Percentiles rank a stretch among this genome's conserved stretches.
Conservation (phyloP, 2,888 invertebrate genomes). For the Sphaerophoria rueppellii region DNA sequence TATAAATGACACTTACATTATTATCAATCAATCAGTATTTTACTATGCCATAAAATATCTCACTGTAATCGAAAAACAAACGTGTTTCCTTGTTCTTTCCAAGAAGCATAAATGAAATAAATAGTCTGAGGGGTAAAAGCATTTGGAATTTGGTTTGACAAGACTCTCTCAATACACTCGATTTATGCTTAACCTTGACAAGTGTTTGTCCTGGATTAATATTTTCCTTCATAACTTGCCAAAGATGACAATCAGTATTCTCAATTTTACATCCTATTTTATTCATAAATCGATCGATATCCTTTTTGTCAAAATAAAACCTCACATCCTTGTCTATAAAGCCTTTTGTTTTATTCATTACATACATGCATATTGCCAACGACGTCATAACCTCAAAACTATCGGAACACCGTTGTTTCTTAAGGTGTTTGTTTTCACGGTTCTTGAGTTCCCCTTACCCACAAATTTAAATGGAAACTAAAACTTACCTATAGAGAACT, state of each 20-base stretch:
- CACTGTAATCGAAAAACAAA: conserved; percentile 7
- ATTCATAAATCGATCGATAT: neutral
- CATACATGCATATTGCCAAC: conserved; percentile 31
- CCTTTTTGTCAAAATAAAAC: neutral
- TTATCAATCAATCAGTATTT: conserved; percentile 48
- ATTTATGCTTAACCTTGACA: too few species aligned
- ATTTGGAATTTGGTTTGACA: too few species aligned
- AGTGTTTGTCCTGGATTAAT: neutral
- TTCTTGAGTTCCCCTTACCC: neutral
- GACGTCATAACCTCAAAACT: conserved; percentile 8
- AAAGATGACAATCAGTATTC: neutral
- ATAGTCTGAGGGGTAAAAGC: too few species aligned
- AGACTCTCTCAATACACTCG: too few species aligned
- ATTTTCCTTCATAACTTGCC: neutral
- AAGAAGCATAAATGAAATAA: too few species aligned
- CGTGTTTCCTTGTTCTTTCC: neutral
- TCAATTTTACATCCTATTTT: neutral
- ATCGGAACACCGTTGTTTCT: conserved; percentile 20
- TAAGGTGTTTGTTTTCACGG: conserved; percentile 68
- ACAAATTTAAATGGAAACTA: conserved; percentile 46
- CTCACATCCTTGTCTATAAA: neutral
- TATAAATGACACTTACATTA: conserved; percentile 55
- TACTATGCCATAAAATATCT: neutral
- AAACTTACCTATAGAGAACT: conserved; percentile 27
- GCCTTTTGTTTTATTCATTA: conserved; percentile 38